Conservation (phyloP, 2,888 invertebrate genomes). For the Scrobipalpa atriplicella region DNA sequence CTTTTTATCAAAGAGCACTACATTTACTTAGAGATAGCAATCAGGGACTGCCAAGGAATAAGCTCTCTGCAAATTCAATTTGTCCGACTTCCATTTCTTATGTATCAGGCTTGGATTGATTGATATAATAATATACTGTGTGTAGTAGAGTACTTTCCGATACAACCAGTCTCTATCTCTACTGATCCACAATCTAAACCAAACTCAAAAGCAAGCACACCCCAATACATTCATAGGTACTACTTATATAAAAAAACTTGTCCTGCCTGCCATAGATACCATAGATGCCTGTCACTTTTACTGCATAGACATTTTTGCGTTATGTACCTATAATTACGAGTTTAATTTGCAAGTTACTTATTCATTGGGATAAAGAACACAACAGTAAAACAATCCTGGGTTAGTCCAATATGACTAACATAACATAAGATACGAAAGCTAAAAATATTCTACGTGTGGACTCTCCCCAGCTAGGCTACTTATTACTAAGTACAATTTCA, state of each 20-base stretch:
- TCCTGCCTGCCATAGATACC: too few relatives aligned
- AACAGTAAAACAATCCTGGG: constrained; percentile 27
- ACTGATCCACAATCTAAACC: too few relatives aligned
- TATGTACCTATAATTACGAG: too few relatives aligned
- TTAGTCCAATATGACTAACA: constrained; percentile 22
- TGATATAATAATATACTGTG: background rate
- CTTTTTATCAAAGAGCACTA: constrained; percentile 32
- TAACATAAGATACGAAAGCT: constrained; percentile 15
- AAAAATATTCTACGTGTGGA: constrained; percentile 7
- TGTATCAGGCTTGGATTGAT: background rate
- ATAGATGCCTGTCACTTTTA: too few relatives aligned
- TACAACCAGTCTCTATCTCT: too few relatives aligned
- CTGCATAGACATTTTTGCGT: too few relatives aligned
- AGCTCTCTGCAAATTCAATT: constrained; percentile 4
- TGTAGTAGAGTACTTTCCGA: too few relatives aligned
- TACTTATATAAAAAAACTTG: too few relatives aligned
- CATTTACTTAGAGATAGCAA: constrained; percentile 7
- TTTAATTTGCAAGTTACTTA: too few relatives aligned
- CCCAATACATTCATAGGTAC: too few relatives aligned
- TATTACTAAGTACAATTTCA: constrained; percentile 1
- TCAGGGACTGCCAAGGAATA: background rate
- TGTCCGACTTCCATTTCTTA: background rate
- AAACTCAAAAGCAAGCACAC: too few relatives aligned
- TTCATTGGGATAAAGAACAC: too few relatives aligned
- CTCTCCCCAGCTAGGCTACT: background rate